Percentiles rank a stretch among this genome's conserved stretches.
Conservation (phyloP, 2,113 vertebrate species). For the Taxidea taxus region DNA sequence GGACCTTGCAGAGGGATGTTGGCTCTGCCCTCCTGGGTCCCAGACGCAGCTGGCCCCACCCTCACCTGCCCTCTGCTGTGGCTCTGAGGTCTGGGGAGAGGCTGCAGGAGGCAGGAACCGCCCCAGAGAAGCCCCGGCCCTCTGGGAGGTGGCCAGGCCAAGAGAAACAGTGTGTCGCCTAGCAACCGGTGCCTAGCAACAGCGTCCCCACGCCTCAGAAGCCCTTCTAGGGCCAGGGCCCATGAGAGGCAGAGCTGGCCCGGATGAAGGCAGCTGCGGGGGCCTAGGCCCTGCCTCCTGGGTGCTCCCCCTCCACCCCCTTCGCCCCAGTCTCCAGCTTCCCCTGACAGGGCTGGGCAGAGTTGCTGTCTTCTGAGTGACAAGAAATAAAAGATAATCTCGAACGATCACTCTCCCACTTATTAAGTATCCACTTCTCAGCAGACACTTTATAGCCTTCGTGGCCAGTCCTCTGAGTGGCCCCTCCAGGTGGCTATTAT, state of each 20-base stretch:
- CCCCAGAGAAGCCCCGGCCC: constrained; percentile 35
- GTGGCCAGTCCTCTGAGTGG: not conserved
- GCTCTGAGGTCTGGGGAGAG: not conserved
- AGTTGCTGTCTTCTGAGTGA: not conserved
- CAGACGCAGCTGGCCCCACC: not conserved
- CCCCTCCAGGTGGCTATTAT: constrained; percentile 29
- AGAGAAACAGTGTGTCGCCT: constrained; percentile 63
- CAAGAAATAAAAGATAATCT: not conserved
- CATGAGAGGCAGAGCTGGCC: not conserved
- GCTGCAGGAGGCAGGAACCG: not conserved
- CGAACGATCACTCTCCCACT: not conserved
- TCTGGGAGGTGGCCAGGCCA: not conserved
- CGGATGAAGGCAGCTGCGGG: not conserved
- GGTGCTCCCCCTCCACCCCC: too few relatives aligned
- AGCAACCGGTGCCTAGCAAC: constrained; percentile 76
- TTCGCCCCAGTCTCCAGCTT: fast-evolving
- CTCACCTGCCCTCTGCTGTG: constrained; percentile 39
- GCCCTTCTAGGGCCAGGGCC: not conserved
- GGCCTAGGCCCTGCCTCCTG: not conserved
- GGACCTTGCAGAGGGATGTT: not conserved
- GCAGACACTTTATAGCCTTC: constrained; percentile 6
- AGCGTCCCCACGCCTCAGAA: constrained; percentile 10
- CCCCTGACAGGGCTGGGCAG: not conserved
- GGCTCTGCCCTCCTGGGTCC: not conserved
- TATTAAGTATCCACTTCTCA: constrained; percentile 30